Conservation (phyloP, 2,888 invertebrate genomes). For the Germaria angustata region DNA sequence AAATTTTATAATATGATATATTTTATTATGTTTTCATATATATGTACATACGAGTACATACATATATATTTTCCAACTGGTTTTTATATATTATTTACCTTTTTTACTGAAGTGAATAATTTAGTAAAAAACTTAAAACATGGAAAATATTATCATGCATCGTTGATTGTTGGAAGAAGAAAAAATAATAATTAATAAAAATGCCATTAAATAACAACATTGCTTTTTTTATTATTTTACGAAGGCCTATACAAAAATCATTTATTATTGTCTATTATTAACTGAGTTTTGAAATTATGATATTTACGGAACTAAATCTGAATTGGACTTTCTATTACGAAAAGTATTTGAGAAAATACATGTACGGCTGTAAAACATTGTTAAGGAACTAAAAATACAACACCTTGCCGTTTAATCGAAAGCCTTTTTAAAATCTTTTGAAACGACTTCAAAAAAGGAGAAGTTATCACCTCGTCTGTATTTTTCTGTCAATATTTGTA, state of each 20-base stretch:
- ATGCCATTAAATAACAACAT: neutral
- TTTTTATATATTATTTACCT: neutral
- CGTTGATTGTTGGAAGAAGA: constrained; percentile 46
- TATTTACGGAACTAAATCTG: constrained; percentile 15
- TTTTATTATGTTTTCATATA: too few relatives aligned
- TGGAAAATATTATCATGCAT: constrained; percentile 62
- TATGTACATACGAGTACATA: too few relatives aligned
- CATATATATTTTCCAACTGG: too few relatives aligned
- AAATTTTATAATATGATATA: too few relatives aligned
- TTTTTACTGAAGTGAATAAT: constrained; percentile 29
- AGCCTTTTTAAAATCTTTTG: too few relatives aligned
- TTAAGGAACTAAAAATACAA: neutral
- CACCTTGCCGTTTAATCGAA: too few relatives aligned
- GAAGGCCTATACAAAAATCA: constrained; percentile 17
- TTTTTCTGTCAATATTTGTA: too few relatives aligned
- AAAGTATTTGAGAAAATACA: neutral
- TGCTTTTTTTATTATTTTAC: constrained; percentile 4
- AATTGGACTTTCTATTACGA: constrained; percentile 3
- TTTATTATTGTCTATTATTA: neutral
- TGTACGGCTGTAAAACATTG: neutral
- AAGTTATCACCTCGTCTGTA: too few relatives aligned
- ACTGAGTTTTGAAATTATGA: neutral
- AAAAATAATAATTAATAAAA: constrained; percentile 4
- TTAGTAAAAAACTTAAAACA: constrained; percentile 20
- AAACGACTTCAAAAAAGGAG: too few relatives aligned